These are phyloP conservation scores for Selenia dentaria DNA, from an alignment of 2,888 invertebrate species.

Conservation along the genomic window DNA sequence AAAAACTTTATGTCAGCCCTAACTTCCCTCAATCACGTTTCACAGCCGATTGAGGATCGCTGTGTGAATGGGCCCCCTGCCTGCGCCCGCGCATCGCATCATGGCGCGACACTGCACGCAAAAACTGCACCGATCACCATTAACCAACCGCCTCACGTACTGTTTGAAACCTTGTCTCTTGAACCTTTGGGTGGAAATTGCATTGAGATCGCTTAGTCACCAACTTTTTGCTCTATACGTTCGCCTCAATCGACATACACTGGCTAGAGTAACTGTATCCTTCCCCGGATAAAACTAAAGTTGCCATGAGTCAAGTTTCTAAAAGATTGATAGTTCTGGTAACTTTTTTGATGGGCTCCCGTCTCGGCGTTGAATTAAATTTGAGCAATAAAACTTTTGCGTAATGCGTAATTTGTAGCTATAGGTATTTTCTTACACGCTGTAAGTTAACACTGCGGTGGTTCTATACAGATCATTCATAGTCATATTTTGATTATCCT, in stretches of 20 bases:
- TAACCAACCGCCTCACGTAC: conserved; percentile 14
- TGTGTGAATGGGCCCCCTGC: conserved; percentile 71
- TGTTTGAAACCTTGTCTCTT: conserved; percentile 9
- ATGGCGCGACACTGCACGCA: conserved; percentile 42
- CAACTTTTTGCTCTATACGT: conserved; percentile 28
- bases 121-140: conserved; percentile 43
- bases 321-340: conserved; percentile 37
- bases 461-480: too few species aligned
- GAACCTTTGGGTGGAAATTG: conserved; percentile 5
- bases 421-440: too few species aligned
- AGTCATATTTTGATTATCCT: too few species aligned
- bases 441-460: too few species aligned
- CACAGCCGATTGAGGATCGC: conserved; percentile 68
- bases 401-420: too few species aligned
- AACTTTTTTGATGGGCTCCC: conserved; percentile 24
- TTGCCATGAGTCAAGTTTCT: conserved; percentile 32
- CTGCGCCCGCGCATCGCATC: conserved; percentile 44
- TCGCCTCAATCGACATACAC: conserved; percentile 34
- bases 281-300: conserved; percentile 33
- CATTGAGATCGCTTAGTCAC: background rate
- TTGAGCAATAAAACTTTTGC: conserved; percentile 28
- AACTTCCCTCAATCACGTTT: conserved; percentile 34
- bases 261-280: conserved; percentile 34
- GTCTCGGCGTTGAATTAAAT: conserved; percentile 21
- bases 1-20: conserved; percentile 29